Evolutionary conservation across 2,888 invertebrate species (phyloP).

Genomic region (Oscheius myriophilus): DNA sequence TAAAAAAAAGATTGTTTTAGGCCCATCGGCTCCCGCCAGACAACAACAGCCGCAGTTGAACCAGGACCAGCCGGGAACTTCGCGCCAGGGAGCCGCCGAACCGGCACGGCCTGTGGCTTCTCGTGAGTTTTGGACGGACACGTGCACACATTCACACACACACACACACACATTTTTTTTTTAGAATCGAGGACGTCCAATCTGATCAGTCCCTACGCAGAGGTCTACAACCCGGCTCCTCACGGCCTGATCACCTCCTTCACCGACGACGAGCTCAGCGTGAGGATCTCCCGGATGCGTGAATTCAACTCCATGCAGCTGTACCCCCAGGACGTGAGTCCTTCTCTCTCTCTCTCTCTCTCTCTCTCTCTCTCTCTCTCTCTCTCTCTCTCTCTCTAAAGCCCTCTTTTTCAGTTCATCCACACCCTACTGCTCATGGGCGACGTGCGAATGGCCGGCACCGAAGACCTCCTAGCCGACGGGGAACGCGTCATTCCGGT

Average conservation of each 20-base stretch:
- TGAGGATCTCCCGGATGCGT: constrained; percentile 11
- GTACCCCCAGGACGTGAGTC: constrained; percentile 14
- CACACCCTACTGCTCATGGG: constrained; percentile 16
- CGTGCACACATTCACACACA: no score
- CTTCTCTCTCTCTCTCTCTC: background rate
- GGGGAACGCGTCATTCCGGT: constrained; percentile 13
- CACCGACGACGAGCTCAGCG: constrained; percentile 2
- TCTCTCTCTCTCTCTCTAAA: background rate
- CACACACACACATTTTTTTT: no score
- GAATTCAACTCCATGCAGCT: constrained; percentile 3
- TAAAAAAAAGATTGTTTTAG: no score
- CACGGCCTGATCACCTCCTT: constrained; percentile 14
- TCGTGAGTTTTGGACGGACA: no score
- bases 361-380: background rate
- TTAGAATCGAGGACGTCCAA: no score
- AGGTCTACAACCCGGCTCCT: constrained; percentile 19
- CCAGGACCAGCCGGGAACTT: no score
- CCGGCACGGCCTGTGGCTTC: no score
- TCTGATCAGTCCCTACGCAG: constrained; percentile 8
- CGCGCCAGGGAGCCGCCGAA: no score
- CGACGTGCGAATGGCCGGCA: constrained; percentile 19
- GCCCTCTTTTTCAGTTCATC: constrained; percentile 4
- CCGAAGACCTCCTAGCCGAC: background rate
- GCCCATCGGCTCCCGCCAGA: no score
- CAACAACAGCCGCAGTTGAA: no score